Evolutionary conservation across 2,113 vertebrate species (phyloP), one percentile per base, ranked within the genome.

Genomic region (Cochlearius cochlearius): DNA sequence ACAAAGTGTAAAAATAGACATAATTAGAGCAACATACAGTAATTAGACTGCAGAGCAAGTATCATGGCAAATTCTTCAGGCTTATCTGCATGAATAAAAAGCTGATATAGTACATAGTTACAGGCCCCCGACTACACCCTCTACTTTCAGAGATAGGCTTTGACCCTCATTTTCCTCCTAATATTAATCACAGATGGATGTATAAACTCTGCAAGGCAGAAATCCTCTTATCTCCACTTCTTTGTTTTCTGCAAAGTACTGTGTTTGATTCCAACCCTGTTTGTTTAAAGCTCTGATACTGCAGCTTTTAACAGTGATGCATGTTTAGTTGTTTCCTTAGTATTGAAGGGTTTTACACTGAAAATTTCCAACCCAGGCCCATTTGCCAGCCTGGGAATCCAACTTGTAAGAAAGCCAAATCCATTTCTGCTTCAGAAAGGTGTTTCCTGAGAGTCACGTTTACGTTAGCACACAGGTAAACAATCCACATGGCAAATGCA

Each of bases 141-240:
- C 21, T 78, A 58, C 52, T 86, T 86, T 59, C n/a, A 85, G 81
- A 66, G 20, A 56, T 27, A 83, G 88, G 66, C 63, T 94, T 92
- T 91, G 56, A 89, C 80, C 45, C 69, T 87, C 25, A 38, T 94
- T 95, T 94, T 81, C 58, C 58, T 68, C 34, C 30, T 86, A 62
- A 73, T 96, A 74, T 91, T 96, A 95, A 97, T 95, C 89, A 90
- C 91, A 94, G 94, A 81, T 96, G 89, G 74, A 89, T 86, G 26
- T 92, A 66, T 89, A 85, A 92, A 94, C 45, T 94, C 77, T 69
- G 81, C 49, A 91, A 90, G 86, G 74, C 92, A 96, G 63, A 97
- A 97, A 97, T 96, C 91, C 95, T 96, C 93, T 97, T 97, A 95
- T 94, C 90, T 90, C 56, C 32, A 75, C 52, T 94, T 95, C 62